Percentiles rank a stretch among this genome's conserved stretches.
These are phyloP conservation scores for Buteo buteo DNA, from an alignment of 2,113 vertebrate genomes.

Conservation along the genomic window DNA sequence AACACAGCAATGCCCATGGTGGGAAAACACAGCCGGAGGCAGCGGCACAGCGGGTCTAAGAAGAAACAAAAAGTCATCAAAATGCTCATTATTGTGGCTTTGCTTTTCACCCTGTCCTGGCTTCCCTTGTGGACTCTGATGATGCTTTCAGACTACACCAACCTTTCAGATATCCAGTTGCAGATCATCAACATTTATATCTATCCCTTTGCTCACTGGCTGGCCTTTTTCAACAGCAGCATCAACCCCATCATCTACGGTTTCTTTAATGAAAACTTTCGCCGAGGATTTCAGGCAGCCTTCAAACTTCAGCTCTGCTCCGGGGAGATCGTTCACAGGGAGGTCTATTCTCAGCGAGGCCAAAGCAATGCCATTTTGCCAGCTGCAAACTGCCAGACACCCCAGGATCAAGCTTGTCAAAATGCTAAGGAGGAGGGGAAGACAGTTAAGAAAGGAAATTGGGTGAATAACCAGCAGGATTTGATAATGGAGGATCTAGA, in stretches of 20 bases:
- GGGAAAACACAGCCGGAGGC: conserved; percentile 71
- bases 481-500: conserved; percentile 79
- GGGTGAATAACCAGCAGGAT: conserved; percentile 70
- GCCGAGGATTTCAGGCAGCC: conserved; percentile 80
- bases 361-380: conserved; percentile 75
- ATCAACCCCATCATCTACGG: conserved; percentile 92
- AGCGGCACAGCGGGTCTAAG: conserved; percentile 73
- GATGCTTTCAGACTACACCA: conserved; percentile 89
- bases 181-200: conserved; percentile 87
- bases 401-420: background rate
- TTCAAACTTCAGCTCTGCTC: conserved; percentile 81
- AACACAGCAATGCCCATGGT: conserved; percentile 52
- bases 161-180: conserved; percentile 76
- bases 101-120: conserved; percentile 92
- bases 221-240: conserved; percentile 93
- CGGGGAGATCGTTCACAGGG: conserved; percentile 43
- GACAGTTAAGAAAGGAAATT: conserved; percentile 25
- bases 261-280: conserved; percentile 91
- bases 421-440: background rate
- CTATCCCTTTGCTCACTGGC: conserved; percentile 92
- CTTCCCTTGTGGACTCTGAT: conserved; percentile 91
- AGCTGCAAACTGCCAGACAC: background rate
- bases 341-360: conserved; percentile 65
- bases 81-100: conserved; percentile 85
- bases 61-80: conserved; percentile 87